phyloP scores from a whole-genome alignment of 2,888 invertebrate genomes.

The Chrysodeixis includens region DNA sequence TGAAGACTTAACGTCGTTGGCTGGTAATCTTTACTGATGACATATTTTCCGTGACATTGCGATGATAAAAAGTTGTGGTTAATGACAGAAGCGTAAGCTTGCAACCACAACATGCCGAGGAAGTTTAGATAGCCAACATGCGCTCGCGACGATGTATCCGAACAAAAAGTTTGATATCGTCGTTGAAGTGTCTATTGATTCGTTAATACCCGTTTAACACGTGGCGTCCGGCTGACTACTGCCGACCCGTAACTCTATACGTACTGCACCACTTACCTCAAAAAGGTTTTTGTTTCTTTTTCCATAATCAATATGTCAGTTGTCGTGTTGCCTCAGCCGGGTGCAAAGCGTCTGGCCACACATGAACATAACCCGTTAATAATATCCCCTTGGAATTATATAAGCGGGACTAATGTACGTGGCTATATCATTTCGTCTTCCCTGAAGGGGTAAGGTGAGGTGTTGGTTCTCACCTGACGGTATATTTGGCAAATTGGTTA shows the following conservation, averaged over 20 bases:
- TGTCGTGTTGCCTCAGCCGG: constrained; percentile 53
- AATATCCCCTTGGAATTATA: constrained; percentile 34
- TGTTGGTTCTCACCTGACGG: background rate
- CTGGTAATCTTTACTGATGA: constrained; percentile 40
- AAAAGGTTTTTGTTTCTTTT: constrained; percentile 71
- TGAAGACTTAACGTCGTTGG: constrained; percentile 51
- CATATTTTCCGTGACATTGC: constrained; percentile 57
- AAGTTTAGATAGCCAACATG: background rate
- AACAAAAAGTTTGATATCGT: background rate
- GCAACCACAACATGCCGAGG: background rate
- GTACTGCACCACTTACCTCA: constrained; percentile 73
- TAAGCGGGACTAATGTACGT: constrained; percentile 8
- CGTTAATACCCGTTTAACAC: constrained; percentile 5
- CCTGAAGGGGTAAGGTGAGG: background rate
- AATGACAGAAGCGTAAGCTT: constrained; percentile 15
- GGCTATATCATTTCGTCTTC: background rate
- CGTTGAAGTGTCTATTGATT: constrained; percentile 4
- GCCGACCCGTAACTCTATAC: constrained; percentile 54
- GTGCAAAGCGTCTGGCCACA: constrained; percentile 46
- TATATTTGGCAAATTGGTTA: background rate
- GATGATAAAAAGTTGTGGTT: constrained; percentile 40
- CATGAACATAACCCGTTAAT: constrained; percentile 41
- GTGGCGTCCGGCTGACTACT: constrained; percentile 25
- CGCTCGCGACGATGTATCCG: background rate
- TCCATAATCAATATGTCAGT: constrained; percentile 66